phyloP scores from a whole-genome alignment of 2,113 vertebrate species.

The Myiagra hebetior region DNA sequence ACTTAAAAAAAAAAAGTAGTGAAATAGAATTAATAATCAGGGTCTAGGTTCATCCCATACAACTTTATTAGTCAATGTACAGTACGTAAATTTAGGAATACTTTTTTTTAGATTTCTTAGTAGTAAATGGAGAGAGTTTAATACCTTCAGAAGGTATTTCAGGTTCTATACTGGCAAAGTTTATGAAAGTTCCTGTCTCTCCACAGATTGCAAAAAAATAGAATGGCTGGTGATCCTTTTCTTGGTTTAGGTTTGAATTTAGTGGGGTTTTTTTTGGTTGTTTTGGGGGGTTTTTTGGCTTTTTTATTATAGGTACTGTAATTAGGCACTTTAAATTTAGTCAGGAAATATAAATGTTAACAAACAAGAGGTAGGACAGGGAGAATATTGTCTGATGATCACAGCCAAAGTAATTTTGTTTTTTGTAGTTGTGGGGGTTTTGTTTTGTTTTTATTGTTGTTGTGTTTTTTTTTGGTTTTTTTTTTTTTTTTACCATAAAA shows the following conservation, averaged over 20 bases:
- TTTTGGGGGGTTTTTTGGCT: too few relatives aligned
- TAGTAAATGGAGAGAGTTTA: background rate
- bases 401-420: background rate
- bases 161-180: background rate
- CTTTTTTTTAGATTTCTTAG: background rate
- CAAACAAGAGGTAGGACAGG: background rate
- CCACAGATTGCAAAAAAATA: background rate
- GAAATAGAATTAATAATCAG: background rate
- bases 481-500: background rate
- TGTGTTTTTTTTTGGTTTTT: background rate
- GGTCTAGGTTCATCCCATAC: background rate
- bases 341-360: background rate
- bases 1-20: background rate
- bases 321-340: background rate
- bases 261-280: background rate
- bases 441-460: background rate
- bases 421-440: background rate
- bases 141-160: background rate
- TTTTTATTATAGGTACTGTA: background rate
- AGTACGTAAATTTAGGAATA: background rate
- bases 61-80: background rate
- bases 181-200: background rate
- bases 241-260: background rate
- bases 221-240: background rate
- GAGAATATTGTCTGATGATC: background rate